phyloP scores from a whole-genome alignment of 2,888 invertebrate species.

The Drosophila parthenogenetica region DNA sequence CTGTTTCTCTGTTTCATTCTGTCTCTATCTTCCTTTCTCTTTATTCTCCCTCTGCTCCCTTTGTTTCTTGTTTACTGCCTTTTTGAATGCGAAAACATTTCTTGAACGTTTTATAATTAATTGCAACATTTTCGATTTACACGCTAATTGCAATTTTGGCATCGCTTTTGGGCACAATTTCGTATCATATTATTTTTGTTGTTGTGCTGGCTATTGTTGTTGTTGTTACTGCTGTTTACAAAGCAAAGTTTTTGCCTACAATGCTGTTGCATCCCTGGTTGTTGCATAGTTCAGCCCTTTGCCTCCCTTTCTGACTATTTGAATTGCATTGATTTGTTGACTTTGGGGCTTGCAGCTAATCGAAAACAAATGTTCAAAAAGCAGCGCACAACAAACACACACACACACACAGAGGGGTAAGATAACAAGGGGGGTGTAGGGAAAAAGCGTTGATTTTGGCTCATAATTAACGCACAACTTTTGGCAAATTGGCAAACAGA shows the following conservation, averaged over 20 bases:
- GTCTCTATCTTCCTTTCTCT: too few relatives aligned
- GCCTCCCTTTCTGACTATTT: conserved; percentile 46
- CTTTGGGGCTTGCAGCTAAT: conserved; percentile 74
- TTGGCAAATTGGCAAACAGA: conserved; percentile 76
- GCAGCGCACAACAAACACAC: conserved; percentile 15
- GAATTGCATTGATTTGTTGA: conserved; percentile 76
- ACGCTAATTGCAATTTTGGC: conserved; percentile 70
- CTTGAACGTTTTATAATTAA: conserved; percentile 67
- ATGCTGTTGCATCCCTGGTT: neutral
- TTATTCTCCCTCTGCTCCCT: neutral
- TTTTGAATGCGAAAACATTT: conserved; percentile 28
- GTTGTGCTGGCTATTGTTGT: conserved; percentile 12
- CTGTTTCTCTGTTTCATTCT: neutral
- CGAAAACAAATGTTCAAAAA: conserved; percentile 75
- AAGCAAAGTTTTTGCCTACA: conserved; percentile 7
- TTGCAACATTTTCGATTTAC: conserved; percentile 63
- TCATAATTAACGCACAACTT: conserved; percentile 79
- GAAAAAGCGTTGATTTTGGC: conserved; percentile 69
- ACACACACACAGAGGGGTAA: conserved; percentile 4
- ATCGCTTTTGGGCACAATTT: conserved; percentile 47
- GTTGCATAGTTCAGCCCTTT: neutral
- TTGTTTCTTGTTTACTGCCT: conserved; percentile 1
- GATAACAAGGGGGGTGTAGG: conserved; percentile 55
- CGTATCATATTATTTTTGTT: conserved; percentile 28
- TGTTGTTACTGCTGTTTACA: conserved; percentile 29